phyloP scores from a whole-genome alignment of 2,888 invertebrate species.

The Sphaerophoria taeniata region DNA sequence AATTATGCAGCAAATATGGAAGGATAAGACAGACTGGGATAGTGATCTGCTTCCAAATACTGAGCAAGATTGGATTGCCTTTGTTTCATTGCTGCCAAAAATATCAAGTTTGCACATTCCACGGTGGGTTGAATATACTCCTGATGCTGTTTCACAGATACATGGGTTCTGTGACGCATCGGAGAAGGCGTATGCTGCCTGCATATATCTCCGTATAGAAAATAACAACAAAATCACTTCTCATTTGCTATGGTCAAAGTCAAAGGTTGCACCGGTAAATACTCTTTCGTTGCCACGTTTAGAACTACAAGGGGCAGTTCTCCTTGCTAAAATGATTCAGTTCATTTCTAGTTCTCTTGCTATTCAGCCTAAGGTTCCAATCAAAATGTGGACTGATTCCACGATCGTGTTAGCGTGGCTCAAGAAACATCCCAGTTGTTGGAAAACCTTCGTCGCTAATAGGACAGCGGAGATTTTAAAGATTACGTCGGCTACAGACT shows the following conservation, averaged over 20 bases:
- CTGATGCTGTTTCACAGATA: conserved; percentile 5
- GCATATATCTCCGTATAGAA: conserved; percentile 23
- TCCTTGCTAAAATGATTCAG: conserved; percentile 28
- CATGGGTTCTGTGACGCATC: conserved; percentile 60
- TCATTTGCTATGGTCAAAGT: conserved; percentile 30
- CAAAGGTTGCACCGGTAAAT: conserved; percentile 45
- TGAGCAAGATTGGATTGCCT: conserved; percentile 22
- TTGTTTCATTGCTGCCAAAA: neutral
- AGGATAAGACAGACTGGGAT: conserved; percentile 41
- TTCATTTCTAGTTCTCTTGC: neutral
- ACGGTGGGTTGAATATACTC: conserved; percentile 47
- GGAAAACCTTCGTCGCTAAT: conserved; percentile 61
- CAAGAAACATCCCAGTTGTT: conserved; percentile 10
- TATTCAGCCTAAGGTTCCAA: neutral
- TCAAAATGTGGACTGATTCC: conserved; percentile 30
- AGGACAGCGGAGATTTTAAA: conserved; percentile 28
- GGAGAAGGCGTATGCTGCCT: conserved; percentile 44
- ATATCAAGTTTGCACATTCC: conserved; percentile 32
- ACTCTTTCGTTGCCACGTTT: conserved; percentile 33
- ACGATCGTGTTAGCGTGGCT: conserved; percentile 36
- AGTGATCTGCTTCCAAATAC: neutral
- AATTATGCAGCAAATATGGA: conserved; percentile 31
- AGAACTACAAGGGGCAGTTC: conserved; percentile 37
- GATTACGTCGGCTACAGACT: neutral
- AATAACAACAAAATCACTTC: neutral